Evolutionary conservation across 2,113 vertebrate species (phyloP).

Genomic region (Sorex fumeus): DNA sequence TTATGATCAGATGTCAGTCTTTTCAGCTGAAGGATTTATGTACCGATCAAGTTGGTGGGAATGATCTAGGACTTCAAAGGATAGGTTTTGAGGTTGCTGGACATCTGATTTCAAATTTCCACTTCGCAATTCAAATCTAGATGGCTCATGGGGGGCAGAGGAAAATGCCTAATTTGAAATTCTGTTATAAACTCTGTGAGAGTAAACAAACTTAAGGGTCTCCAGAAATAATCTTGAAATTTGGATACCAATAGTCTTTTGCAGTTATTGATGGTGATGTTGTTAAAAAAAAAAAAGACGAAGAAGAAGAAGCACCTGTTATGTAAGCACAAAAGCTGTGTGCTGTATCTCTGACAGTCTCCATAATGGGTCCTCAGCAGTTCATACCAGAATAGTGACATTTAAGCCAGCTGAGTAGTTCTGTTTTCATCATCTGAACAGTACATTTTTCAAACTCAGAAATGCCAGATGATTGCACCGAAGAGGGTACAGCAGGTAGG

Average conservation of each 20-base stretch:
- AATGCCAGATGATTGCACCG: conserved; percentile 83
- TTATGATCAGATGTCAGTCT: neutral
- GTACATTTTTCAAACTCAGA: conserved; percentile 86
- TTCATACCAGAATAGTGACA: neutral
- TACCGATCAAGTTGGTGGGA: neutral
- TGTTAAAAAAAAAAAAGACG: neutral
- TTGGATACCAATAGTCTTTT: neutral
- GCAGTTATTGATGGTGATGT: neutral
- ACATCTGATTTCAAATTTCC: conserved; percentile 59
- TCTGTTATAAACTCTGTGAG: conserved; percentile 49
- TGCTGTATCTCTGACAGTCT: neutral
- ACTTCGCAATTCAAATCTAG: conserved; percentile 38
- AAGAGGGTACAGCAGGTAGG: too few species aligned
- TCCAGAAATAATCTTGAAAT: conserved; percentile 58
- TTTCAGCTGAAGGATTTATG: conserved; percentile 47
- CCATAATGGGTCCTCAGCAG: neutral
- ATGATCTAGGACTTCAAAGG: conserved; percentile 15
- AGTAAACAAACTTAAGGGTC: conserved; percentile 56
- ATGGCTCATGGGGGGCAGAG: neutral
- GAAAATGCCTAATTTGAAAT: conserved; percentile 67
- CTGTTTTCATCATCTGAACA: conserved; percentile 73
- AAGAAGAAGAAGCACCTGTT: conserved; percentile 34
- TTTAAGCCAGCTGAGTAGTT: neutral
- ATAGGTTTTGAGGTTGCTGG: conserved; percentile 39
- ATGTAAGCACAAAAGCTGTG: conserved; percentile 29